Conservation (phyloP, 2,888 invertebrate genomes). For the Suillia variegata region DNA sequence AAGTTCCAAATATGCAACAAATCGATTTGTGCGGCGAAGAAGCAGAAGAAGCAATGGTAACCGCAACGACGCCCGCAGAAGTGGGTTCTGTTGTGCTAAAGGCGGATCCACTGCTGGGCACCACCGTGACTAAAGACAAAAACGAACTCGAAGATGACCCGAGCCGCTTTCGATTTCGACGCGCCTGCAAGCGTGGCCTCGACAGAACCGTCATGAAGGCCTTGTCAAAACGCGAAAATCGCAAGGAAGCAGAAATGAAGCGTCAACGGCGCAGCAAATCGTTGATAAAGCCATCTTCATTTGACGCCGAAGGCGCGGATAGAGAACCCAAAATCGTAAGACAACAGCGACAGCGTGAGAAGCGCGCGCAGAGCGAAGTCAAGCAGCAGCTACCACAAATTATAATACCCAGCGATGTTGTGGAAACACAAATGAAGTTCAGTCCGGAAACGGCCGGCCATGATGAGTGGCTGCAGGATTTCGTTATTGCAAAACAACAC, state of each 20-base stretch:
- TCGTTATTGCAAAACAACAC: background rate
- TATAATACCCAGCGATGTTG: background rate
- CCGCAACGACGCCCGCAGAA: background rate
- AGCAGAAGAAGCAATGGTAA: background rate
- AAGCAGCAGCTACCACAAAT: constrained; percentile 24
- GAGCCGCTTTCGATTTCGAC: constrained; percentile 20
- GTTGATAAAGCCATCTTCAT: background rate
- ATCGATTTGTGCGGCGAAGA: background rate
- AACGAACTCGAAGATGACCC: constrained; percentile 18
- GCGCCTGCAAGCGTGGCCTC: constrained; percentile 29
- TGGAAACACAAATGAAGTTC: background rate
- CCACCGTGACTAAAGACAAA: background rate
- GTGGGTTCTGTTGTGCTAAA: background rate
- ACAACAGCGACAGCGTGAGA: background rate
- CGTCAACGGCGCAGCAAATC: background rate
- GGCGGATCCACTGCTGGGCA: background rate
- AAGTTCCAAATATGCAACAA: background rate
- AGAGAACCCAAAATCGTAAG: background rate
- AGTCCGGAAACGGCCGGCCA: background rate
- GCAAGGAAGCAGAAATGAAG: constrained; percentile 19
- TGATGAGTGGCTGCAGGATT: background rate
- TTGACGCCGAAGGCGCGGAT: background rate
- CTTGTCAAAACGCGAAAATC: constrained; percentile 5
- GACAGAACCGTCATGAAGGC: constrained; percentile 10
- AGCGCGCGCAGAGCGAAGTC: background rate